Conservation (phyloP, 2,888 invertebrate species). For the Pomacea canaliculata region DNA sequence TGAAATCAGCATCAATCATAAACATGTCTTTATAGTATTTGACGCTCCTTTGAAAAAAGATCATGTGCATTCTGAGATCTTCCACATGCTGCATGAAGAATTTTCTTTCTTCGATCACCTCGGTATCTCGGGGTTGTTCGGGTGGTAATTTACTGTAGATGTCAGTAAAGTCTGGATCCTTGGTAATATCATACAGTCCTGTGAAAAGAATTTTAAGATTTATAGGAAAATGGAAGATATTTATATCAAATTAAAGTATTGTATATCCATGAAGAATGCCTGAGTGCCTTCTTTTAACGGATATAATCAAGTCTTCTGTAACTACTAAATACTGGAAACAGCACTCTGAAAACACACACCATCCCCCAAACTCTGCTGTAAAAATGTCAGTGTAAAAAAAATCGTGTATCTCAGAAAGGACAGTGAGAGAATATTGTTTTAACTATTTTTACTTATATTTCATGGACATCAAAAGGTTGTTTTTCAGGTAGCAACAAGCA, state of each 20-base stretch:
- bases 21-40: conserved; percentile 61
- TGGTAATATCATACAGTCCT: conserved; percentile 66
- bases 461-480: too few species aligned
- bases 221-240: not conserved
- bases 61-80: conserved; percentile 62
- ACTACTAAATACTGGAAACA: too few species aligned
- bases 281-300: too few species aligned
- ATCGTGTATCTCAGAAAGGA: too few species aligned
- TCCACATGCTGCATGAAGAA: conserved; percentile 67
- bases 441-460: too few species aligned
- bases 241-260: not conserved
- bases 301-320: too few species aligned
- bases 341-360: too few species aligned
- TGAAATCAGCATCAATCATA: conserved; percentile 62
- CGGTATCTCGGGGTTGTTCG: conserved; percentile 57
- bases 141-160: conserved; percentile 58
- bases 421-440: too few species aligned
- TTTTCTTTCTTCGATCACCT: conserved; percentile 60
- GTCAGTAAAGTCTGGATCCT: conserved; percentile 62
- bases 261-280: not conserved
- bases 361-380: too few species aligned
- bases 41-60: conserved; percentile 57
- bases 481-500: too few species aligned
- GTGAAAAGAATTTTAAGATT: conserved; percentile 1
- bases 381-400: too few species aligned